These are phyloP conservation scores for Fulica atra DNA, from an alignment of 2,113 vertebrate species.

Conservation along the genomic window DNA sequence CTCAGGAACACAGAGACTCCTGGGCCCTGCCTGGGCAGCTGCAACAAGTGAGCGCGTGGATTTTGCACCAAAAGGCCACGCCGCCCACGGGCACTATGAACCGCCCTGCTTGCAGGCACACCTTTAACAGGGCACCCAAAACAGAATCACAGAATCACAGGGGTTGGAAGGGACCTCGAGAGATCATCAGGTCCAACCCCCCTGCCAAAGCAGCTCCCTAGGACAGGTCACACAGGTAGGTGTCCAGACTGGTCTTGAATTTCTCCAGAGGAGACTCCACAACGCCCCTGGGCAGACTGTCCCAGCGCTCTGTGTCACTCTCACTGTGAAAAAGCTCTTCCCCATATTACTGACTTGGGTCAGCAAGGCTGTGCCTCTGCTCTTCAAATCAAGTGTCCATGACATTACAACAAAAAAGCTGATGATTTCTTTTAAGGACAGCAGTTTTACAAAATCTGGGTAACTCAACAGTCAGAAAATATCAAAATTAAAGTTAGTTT, in stretches of 20 bases:
- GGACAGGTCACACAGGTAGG: too few relatives aligned
- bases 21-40: not conserved
- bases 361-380: not conserved
- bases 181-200: too few relatives aligned
- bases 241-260: too few relatives aligned
- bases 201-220: too few relatives aligned
- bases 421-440: not conserved
- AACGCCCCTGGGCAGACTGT: too few relatives aligned
- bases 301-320: too few relatives aligned
- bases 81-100: fast-evolving
- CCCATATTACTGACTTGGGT: too few relatives aligned
- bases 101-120: not conserved
- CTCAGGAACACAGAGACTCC: not conserved
- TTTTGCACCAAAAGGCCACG: not conserved
- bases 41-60: not conserved
- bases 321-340: too few relatives aligned
- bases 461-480: not conserved
- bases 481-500: not conserved
- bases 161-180: too few relatives aligned
- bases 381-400: not conserved
- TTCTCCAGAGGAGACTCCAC: too few relatives aligned
- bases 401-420: too few relatives aligned
- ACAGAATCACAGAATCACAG: too few relatives aligned
- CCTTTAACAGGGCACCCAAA: not conserved
- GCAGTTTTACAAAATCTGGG: not conserved